Conservation (phyloP, 2,888 invertebrate genomes). For the Lydus trimaculatus region DNA sequence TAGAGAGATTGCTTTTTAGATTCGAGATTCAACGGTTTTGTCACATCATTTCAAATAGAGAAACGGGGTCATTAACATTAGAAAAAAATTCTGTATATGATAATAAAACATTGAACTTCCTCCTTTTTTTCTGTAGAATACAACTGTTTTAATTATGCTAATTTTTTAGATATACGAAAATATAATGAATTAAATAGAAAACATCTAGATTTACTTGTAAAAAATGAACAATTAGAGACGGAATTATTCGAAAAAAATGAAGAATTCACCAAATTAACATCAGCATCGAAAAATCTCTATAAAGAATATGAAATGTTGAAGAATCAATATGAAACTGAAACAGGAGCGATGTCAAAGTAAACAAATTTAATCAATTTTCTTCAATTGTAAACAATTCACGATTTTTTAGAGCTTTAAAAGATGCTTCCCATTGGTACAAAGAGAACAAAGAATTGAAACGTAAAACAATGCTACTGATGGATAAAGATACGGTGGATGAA, state of each 20-base stretch:
- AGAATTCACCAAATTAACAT: slow-evolving; percentile 67
- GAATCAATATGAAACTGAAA: slow-evolving; percentile 77
- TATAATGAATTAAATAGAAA: slow-evolving; percentile 70
- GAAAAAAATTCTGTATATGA: slow-evolving; percentile 1
- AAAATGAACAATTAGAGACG: slow-evolving; percentile 66
- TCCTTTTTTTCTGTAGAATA: neutral
- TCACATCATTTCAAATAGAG: neutral
- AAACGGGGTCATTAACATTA: slow-evolving; percentile 7
- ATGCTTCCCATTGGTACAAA: slow-evolving; percentile 78
- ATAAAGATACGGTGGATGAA: slow-evolving; percentile 67
- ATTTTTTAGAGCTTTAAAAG: slow-evolving; percentile 68
- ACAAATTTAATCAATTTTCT: slow-evolving; percentile 28
- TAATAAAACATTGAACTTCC: slow-evolving; percentile 7
- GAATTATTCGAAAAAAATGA: slow-evolving; percentile 70
- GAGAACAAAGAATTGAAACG: slow-evolving; percentile 77
- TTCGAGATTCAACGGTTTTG: neutral
- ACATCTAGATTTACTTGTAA: slow-evolving; percentile 67
- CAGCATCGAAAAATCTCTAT: slow-evolving; percentile 75
- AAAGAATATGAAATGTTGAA: slow-evolving; percentile 77
- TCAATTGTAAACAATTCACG: slow-evolving; percentile 1
- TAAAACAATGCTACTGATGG: slow-evolving; percentile 70
- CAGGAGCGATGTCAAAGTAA: slow-evolving; percentile 75
- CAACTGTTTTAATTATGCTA: neutral
- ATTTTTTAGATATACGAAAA: slow-evolving; percentile 65
- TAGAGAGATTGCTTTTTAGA: too few species aligned